Evolutionary conservation across 2,113 vertebrate genomes (phyloP), one percentile per base, ranked within the genome.

Genomic region (Neotragus moschatus): DNA sequence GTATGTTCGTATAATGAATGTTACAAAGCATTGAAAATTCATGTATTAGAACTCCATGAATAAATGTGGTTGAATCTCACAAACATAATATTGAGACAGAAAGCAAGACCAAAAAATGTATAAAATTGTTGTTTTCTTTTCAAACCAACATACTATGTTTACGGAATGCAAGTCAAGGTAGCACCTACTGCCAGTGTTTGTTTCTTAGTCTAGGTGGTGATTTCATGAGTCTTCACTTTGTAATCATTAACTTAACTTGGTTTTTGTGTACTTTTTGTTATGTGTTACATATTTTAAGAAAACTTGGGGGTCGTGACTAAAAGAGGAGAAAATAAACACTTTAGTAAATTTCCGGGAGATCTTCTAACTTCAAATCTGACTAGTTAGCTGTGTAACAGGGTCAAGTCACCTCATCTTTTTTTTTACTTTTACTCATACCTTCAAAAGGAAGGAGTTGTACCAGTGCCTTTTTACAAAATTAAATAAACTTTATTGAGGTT

Each of bases 161-260:
- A n/a, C 75, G 53, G 36, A 47, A 77, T 91, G 33, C 36, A 80
- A 80, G 51, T 80, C 30, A 93, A 80, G 47, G 25, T 86, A 75
- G 43, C 28, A 77, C 13, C 49, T 92, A 60, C 60, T 75, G 61
- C 55, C 53, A 81, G 25, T 51, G 53, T 61, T 90, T 63, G 7
- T 93, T 63, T 93, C 21, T 82, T 75, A 25, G 19, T 9, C 10
- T 47, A 13, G 60, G 9, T 55, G 14, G 36, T 75, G 73, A 87
- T 87, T 90, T 86, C 60, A 53, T 90, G 77, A 88, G 39, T 33
- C 26, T 91, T 84, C 15, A 92, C 79, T 87, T 84, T 84, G 79
- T 94, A 75, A 84, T 94, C 47, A 93, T 66, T 90, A 56, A 90
- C 49, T 88, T 91, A 45, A 60, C 93, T 87, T 75, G 15, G 39